Evolutionary conservation across 1,140 invertebrate species (phyloP).

Genomic region (Bicyclus anynana): DNA sequence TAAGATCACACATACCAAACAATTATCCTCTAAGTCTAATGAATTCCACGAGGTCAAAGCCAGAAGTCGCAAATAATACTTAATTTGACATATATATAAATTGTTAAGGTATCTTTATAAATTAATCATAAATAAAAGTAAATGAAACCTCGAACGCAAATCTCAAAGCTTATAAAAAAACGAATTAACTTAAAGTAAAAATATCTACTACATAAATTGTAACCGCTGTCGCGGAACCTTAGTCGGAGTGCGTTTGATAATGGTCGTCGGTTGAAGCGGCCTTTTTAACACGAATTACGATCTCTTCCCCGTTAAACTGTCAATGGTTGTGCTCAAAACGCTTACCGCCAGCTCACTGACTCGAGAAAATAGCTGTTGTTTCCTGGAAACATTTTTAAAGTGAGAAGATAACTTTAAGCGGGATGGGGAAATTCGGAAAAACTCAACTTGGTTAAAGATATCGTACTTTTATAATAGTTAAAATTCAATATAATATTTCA

Average conservation of each 20-base stretch:
- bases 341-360: slow-evolving; percentile 6
- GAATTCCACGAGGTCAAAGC: too few relatives aligned
- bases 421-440: too few relatives aligned
- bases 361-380: slow-evolving; percentile 6
- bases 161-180: neutral
- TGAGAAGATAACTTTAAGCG: too few relatives aligned
- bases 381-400: neutral
- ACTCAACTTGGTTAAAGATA: too few relatives aligned
- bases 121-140: too few relatives aligned
- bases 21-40: too few relatives aligned
- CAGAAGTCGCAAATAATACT: too few relatives aligned
- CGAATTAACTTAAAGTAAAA: neutral
- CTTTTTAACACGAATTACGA: slow-evolving; percentile 7
- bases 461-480: too few relatives aligned
- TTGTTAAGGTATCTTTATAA: too few relatives aligned
- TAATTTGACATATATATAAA: too few relatives aligned
- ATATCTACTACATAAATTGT: neutral
- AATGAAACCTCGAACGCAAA: neutral
- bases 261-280: slow-evolving; percentile 1
- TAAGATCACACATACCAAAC: too few relatives aligned
- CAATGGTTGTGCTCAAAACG: slow-evolving; percentile 4
- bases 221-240: neutral
- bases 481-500: too few relatives aligned
- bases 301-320: slow-evolving; percentile 5
- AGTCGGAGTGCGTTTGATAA: neutral